phyloP scores from a whole-genome alignment of 2,113 vertebrate species.

The Sinocyclocheilus maitianheensis region DNA sequence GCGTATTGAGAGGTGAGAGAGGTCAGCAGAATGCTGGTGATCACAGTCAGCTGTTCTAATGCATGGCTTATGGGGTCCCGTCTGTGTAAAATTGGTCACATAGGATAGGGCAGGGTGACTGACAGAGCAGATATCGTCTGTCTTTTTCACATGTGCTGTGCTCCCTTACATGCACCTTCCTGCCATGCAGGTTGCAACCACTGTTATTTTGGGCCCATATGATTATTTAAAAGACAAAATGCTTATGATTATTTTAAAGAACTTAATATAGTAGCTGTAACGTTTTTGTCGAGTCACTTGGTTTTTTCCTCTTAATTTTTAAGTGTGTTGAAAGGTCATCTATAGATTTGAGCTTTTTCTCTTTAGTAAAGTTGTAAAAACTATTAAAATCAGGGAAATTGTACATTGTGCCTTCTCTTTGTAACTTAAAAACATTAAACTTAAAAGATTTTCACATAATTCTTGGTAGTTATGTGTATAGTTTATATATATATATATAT shows the following conservation, averaged over 20 bases:
- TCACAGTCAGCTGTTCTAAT: slow-evolving; percentile 67
- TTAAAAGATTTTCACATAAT: not conserved
- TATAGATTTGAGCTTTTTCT: not conserved
- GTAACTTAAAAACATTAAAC: too few species aligned
- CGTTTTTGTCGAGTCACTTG: too few species aligned
- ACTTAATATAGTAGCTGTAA: too few species aligned
- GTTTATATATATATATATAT: not conserved
- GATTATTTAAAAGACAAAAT: not conserved
- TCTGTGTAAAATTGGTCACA: slow-evolving; percentile 53
- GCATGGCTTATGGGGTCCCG: slow-evolving; percentile 59
- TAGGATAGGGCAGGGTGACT: slow-evolving; percentile 20
- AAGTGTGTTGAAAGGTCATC: not conserved
- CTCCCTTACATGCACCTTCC: not conserved
- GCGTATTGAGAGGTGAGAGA: slow-evolving; percentile 1
- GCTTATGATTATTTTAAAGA: not conserved
- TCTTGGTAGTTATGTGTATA: not conserved
- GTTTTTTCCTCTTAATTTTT: not conserved
- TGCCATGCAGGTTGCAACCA: not conserved
- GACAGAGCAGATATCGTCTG: slow-evolving; percentile 25
- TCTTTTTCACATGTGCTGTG: not conserved
- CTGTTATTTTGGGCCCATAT: not conserved
- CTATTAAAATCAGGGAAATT: not conserved
- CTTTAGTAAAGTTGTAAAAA: not conserved
- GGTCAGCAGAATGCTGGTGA: slow-evolving; percentile 54
- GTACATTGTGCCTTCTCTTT: not conserved